Evolutionary conservation across 2,797 vertebrate species (phyloP), one percentile per base, ranked within the genome.

Genomic region (Dendrocincla fuliginosa): DNA sequence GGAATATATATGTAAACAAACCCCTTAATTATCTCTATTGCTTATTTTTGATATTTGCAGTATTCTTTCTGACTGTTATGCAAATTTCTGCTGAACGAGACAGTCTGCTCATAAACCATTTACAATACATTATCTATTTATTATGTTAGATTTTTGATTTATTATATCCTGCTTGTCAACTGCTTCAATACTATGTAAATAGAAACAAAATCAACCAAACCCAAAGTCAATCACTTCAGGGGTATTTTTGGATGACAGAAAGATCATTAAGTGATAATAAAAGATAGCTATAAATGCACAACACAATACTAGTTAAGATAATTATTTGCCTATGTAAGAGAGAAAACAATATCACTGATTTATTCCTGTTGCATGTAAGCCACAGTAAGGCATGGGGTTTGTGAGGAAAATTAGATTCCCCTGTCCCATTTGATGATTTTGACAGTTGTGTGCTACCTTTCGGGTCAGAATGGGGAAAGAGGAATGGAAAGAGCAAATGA

Each of bases 61-160:
- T 39, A 50, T 42, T 90, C 89, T 94, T 55, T 80, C 64, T 89
- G 80, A 70, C 37, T 84, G 55, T 77, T 90, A 96, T 89, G 76
- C 46, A 87, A 77, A 86, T 74, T 90, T 69, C 61, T 87, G 67
- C 81, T 93, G 91, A 95, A 76, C 55, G 90, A 97, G 71, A 90
- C 71, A 94, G 77, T 88, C 81, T 74, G 69, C 96, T 96, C 96
- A 92, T 96, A 96, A 81, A 65, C 71, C 81, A 96, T 96, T 97
- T 97, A 92, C 84, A 96, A 42, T 30, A 35, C 76, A 91, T 93
- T 96, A 96, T 87, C 79, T 78, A 86, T 93, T 96, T 96, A 91
- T 95, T 94, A 93, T 87, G 84, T 59, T 61, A 93, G 35, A 85
- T 70, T 89, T 97, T 76, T 32, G 42, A 95, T 95, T 90, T 83